These are phyloP conservation scores for Aleiodes leptofemur DNA, from an alignment of 2,888 invertebrate species.

Conservation along the genomic window DNA sequence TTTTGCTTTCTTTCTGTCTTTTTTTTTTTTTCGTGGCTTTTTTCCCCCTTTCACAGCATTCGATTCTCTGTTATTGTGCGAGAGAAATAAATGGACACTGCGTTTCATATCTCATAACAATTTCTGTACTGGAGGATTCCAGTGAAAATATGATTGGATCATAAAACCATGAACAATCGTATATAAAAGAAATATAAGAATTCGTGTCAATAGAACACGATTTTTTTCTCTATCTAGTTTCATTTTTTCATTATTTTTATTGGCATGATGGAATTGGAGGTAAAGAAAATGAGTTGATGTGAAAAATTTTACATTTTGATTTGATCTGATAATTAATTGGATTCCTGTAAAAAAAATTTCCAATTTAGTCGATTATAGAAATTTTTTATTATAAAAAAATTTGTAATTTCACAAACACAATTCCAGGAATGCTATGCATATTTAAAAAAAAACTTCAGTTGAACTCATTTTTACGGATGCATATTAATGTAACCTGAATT, in stretches of 20 bases:
- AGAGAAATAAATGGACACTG: slow-evolving; percentile 24
- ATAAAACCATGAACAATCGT: slow-evolving; percentile 18
- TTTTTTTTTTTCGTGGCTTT: not conserved
- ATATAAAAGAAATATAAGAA: not conserved
- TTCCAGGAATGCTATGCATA: too few species aligned
- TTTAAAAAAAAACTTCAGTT: too few species aligned
- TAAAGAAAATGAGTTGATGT: too few species aligned
- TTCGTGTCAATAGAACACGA: not conserved
- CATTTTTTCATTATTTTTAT: not conserved
- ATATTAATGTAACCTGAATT: too few species aligned
- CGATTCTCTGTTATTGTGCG: slow-evolving; percentile 25
- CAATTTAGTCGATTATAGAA: too few species aligned
- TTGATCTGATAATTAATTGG: too few species aligned
- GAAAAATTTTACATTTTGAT: too few species aligned
- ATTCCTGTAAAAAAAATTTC: too few species aligned
- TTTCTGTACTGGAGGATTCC: slow-evolving; percentile 10
- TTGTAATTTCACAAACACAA: too few species aligned
- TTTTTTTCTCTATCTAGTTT: not conserved
- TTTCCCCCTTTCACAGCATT: slow-evolving; percentile 3
- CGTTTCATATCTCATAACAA: slow-evolving; percentile 12
- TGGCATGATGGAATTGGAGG: too few species aligned
- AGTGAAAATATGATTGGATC: slow-evolving; percentile 24
- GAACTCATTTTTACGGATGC: too few species aligned
- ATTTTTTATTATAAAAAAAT: too few species aligned
- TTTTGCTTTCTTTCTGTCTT: slow-evolving; percentile 18